These are phyloP conservation scores for Corythaeola cristata DNA, from an alignment of 2,113 vertebrate species.

Conservation along the genomic window DNA sequence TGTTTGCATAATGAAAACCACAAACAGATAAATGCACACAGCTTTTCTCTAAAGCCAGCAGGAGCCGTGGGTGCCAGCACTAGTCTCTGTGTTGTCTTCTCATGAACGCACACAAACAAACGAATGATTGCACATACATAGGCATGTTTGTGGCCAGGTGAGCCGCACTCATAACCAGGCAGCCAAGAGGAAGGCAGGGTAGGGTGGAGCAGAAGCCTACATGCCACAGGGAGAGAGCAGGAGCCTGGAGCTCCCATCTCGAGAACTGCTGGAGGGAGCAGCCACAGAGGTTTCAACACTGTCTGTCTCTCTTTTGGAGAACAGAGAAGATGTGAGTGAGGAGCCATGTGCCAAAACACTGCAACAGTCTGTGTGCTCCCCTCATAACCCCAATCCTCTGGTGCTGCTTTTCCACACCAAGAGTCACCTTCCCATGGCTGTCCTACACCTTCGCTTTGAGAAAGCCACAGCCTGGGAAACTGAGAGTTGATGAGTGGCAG, in stretches of 20 bases:
- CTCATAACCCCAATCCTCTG: background rate
- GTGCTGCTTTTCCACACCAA: background rate
- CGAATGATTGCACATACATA: background rate
- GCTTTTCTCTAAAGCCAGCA: background rate
- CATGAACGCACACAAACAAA: background rate
- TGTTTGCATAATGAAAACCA: background rate
- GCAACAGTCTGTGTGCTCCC: background rate
- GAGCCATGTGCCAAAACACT: background rate
- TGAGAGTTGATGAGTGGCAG: background rate
- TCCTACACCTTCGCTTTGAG: background rate
- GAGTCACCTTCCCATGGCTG: background rate
- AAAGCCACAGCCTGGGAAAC: background rate
- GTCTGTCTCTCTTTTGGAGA: background rate
- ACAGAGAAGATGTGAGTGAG: background rate
- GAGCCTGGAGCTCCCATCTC: background rate
- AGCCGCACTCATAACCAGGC: background rate
- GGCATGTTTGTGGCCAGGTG: background rate
- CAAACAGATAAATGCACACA: background rate
- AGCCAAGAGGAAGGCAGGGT: background rate
- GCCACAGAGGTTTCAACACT: background rate
- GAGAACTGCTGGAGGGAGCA: background rate
- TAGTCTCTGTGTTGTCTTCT: background rate
- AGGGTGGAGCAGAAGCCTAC: background rate
- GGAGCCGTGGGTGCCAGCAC: fast-evolving
- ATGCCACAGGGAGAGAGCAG: background rate